phyloP scores from a whole-genome alignment of 64 coral and sea anemone species.

The Astreopora myriophthalma region DNA sequence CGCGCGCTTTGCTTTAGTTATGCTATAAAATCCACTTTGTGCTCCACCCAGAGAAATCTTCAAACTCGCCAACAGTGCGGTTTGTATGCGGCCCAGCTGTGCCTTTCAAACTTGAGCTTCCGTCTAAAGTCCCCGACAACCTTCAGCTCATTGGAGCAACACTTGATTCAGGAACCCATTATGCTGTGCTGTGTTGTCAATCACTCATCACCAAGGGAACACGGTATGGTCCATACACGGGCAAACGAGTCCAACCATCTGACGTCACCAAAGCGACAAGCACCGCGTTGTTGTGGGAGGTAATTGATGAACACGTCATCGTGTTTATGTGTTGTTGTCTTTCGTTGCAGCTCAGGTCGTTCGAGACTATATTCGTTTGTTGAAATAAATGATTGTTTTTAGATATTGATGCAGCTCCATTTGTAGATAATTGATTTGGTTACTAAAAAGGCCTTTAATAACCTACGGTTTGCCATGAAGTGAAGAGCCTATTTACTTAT shows the following conservation, averaged over 20 bases:
- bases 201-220: constrained; percentile 74
- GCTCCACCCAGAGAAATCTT: neutral
- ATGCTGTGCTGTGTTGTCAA: constrained; percentile 74
- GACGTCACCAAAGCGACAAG: constrained; percentile 40
- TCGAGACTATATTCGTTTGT: too few relatives aligned
- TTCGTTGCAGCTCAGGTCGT: too few relatives aligned
- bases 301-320: neutral
- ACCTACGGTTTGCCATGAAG: too few relatives aligned
- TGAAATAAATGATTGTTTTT: too few relatives aligned
- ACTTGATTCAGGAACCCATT: constrained; percentile 20
- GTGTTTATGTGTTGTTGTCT: too few relatives aligned
- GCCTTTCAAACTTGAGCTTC: neutral
- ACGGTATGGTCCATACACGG: constrained; percentile 77
- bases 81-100: constrained; percentile 10
- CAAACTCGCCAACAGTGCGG: neutral
- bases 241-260: constrained; percentile 61
- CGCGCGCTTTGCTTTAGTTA: too few relatives aligned
- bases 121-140: neutral
- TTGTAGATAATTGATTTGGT: too few relatives aligned
- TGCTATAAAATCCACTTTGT: neutral
- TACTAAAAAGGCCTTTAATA: too few relatives aligned
- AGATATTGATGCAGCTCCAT: too few relatives aligned
- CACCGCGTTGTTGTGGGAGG: constrained; percentile 89
- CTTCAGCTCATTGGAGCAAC: constrained; percentile 39
- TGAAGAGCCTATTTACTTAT: too few relatives aligned